phyloP scores from a whole-genome alignment of 2,888 invertebrate species.

The Sminthurides aquaticus region DNA sequence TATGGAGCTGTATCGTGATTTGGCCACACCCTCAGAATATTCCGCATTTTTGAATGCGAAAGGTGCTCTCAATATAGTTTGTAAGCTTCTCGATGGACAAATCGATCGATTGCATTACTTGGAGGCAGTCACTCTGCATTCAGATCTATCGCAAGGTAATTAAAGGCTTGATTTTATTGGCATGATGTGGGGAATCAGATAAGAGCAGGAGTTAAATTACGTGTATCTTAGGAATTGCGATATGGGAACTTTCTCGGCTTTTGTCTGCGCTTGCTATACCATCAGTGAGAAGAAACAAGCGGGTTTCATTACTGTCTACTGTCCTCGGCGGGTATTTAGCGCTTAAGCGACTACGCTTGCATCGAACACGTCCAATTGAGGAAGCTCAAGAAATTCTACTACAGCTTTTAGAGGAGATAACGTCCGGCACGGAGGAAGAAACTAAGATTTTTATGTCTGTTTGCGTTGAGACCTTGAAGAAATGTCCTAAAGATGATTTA shows the following conservation, averaged over 20 bases:
- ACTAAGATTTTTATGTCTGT: conserved; percentile 95
- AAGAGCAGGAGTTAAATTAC: background rate
- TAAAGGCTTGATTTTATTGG: no score
- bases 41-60: conserved; percentile 84
- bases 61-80: conserved; percentile 75
- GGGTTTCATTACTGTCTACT: conserved; percentile 49
- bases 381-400: conserved; percentile 92
- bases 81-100: conserved; percentile 77
- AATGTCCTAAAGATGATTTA: conserved; percentile 82
- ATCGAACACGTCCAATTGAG: conserved; percentile 87
- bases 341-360: conserved; percentile 80
- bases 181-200: background rate
- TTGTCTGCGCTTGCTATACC: conserved; percentile 41
- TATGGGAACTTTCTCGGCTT: conserved; percentile 38
- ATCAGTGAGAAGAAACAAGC: conserved; percentile 36
- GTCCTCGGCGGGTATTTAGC: conserved; percentile 91
- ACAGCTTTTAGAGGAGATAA: conserved; percentile 58
- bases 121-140: conserved; percentile 86
- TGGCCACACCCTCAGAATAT: conserved; percentile 83
- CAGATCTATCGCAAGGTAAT: conserved; percentile 77
- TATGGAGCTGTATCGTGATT: conserved; percentile 71
- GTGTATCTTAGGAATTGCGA: conserved; percentile 29
- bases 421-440: conserved; percentile 80
- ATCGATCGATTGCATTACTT: conserved; percentile 78
- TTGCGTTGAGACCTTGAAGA: conserved; percentile 89